These are phyloP conservation scores for Gadus macrocephalus DNA, from an alignment of 2,113 vertebrate genomes.

Conservation along the genomic window DNA sequence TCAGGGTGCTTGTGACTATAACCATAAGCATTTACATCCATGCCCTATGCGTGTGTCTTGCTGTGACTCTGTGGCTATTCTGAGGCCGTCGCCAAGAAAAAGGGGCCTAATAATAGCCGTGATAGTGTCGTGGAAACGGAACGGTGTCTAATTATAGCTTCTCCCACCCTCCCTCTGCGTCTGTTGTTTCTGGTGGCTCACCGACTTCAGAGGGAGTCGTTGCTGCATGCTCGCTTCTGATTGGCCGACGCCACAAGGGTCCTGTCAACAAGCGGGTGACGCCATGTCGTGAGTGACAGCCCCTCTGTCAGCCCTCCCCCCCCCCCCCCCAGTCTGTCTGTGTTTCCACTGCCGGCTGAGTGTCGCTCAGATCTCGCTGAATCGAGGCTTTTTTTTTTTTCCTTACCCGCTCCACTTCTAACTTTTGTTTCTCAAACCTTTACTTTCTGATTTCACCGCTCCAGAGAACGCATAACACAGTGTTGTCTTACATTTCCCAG, in stretches of 20 bases:
- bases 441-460: too few relatives aligned
- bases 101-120: slow-evolving; percentile 52
- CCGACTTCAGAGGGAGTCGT: slow-evolving; percentile 39
- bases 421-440: slow-evolving; percentile 8
- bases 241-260: too few relatives aligned
- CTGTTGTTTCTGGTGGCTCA: slow-evolving; percentile 34
- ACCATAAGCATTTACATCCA: too few relatives aligned
- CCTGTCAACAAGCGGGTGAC: too few relatives aligned
- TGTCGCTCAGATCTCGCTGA: slow-evolving; percentile 20
- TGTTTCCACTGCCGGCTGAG: slow-evolving; percentile 23
- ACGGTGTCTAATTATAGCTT: slow-evolving; percentile 60
- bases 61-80: slow-evolving; percentile 9
- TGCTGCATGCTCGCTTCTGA: slow-evolving; percentile 41
- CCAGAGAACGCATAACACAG: too few relatives aligned
- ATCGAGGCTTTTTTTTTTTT: slow-evolving; percentile 11
- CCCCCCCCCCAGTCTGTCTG: slow-evolving; percentile 13
- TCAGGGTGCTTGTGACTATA: too few relatives aligned
- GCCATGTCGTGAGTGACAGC: too few relatives aligned
- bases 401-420: slow-evolving; percentile 28
- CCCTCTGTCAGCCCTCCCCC: slow-evolving; percentile 44
- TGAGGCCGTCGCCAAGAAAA: not conserved
- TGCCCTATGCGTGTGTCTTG: not conserved
- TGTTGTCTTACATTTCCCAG: too few relatives aligned
- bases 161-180: slow-evolving; percentile 53
- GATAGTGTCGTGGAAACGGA: slow-evolving; percentile 11